phyloP scores from a whole-genome alignment of 2,113 vertebrate species.

The Cnemophilus loriae region DNA sequence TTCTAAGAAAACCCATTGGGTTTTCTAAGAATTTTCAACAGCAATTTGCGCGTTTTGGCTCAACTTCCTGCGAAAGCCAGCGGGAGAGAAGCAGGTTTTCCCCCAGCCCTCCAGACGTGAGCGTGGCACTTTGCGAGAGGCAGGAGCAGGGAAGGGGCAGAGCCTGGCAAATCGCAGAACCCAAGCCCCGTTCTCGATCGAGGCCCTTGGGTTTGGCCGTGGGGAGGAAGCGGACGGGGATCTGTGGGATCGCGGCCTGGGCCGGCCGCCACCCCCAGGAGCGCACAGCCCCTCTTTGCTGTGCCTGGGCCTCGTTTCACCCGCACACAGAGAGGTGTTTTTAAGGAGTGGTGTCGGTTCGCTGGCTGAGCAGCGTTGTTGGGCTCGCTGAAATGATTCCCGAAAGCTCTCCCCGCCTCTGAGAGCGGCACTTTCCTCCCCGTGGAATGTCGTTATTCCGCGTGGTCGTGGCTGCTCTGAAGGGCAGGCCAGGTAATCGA shows the following conservation, averaged over 20 bases:
- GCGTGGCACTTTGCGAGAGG: not conserved
- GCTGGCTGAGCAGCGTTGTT: not conserved
- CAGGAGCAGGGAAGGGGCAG: not conserved
- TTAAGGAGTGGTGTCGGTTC: conserved; percentile 9
- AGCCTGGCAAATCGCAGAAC: not conserved
- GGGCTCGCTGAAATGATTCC: not conserved
- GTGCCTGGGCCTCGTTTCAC: not conserved
- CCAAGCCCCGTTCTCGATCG: not conserved
- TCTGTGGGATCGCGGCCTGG: not conserved
- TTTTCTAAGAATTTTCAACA: not conserved
- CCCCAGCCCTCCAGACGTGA: not conserved
- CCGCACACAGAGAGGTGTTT: conserved; percentile 5
- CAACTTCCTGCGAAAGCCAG: not conserved
- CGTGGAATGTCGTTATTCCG: not conserved
- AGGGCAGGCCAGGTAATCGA: conserved; percentile 23
- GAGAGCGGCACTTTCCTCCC: not conserved
- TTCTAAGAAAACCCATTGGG: not conserved
- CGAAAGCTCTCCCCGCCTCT: not conserved
- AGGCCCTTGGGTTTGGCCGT: not conserved
- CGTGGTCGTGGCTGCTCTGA: not conserved
- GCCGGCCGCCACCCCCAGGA: not conserved
- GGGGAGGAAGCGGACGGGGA: not conserved
- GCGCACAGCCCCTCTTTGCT: conserved; percentile 14
- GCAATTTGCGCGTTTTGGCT: not conserved
- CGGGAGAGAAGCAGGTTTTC: not conserved